Conservation (phyloP, 2,888 invertebrate genomes). For the Bruchidius siliquastri region DNA sequence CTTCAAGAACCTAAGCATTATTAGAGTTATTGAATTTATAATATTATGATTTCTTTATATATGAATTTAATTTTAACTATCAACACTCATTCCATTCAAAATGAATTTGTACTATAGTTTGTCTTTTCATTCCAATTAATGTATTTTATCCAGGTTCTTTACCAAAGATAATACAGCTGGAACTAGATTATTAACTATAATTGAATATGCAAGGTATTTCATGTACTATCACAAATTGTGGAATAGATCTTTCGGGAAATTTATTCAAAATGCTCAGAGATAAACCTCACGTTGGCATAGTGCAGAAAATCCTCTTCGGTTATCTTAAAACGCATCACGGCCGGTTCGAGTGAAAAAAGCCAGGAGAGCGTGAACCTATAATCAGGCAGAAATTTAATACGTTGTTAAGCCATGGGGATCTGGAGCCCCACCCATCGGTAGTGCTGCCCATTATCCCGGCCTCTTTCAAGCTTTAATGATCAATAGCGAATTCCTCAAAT, state of each 20-base stretch:
- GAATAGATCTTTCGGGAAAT: neutral
- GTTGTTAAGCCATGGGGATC: slow-evolving; percentile 34
- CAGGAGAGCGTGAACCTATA: slow-evolving; percentile 39
- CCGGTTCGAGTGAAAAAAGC: slow-evolving; percentile 26
- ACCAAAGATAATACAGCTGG: too few relatives aligned
- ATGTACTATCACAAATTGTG: neutral
- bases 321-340: slow-evolving; percentile 27
- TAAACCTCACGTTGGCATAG: neutral
- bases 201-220: neutral
- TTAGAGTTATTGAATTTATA: too few relatives aligned
- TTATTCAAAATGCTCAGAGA: neutral
- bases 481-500: slow-evolving; percentile 30
- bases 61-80: too few relatives aligned
- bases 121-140: too few relatives aligned
- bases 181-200: neutral
- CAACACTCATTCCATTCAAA: too few relatives aligned
- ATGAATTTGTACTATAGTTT: too few relatives aligned
- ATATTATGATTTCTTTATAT: too few relatives aligned
- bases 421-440: slow-evolving; percentile 28
- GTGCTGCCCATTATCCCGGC: slow-evolving; percentile 16
- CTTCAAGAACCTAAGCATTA: too few relatives aligned
- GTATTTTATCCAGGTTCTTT: too few relatives aligned
- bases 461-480: slow-evolving; percentile 31
- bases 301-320: neutral
- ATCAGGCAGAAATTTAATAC: slow-evolving; percentile 39